phyloP scores from a whole-genome alignment of 2,797 vertebrate genomes.

The Rhinichthys osculus region DNA sequence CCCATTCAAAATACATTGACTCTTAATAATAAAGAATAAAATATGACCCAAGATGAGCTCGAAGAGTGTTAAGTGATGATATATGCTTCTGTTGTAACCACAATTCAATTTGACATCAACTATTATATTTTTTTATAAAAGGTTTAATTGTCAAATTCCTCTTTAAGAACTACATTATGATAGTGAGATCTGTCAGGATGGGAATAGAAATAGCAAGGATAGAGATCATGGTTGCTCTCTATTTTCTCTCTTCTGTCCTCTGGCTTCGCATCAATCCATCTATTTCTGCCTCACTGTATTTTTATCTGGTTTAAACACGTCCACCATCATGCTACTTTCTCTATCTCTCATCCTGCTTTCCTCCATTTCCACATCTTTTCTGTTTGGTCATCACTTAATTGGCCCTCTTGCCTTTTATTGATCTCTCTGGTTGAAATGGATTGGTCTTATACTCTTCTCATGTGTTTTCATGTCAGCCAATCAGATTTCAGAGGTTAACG shows the following conservation, averaged over 20 bases:
- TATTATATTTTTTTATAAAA: not conserved
- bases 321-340: not conserved
- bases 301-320: not conserved
- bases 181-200: not conserved
- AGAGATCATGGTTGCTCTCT: not conserved
- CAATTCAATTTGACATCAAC: not conserved
- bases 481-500: not conserved
- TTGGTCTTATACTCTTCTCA: not conserved
- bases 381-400: not conserved
- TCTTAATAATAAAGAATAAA: not conserved
- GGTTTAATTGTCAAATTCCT: not conserved
- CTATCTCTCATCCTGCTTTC: not conserved
- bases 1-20: not conserved
- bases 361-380: not conserved
- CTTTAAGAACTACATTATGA: not conserved
- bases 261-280: slow-evolving; percentile 18
- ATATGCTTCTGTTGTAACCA: not conserved
- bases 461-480: not conserved
- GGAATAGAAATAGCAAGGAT: not conserved
- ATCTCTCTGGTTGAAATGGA: not conserved
- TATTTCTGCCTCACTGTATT: not conserved
- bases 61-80: not conserved
- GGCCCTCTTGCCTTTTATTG: not conserved
- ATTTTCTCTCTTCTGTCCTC: not conserved
- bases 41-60: not conserved